Evolutionary conservation across 64 coral and sea anemone species (phyloP).

Genomic region (Dendronephthya gigantea): DNA sequence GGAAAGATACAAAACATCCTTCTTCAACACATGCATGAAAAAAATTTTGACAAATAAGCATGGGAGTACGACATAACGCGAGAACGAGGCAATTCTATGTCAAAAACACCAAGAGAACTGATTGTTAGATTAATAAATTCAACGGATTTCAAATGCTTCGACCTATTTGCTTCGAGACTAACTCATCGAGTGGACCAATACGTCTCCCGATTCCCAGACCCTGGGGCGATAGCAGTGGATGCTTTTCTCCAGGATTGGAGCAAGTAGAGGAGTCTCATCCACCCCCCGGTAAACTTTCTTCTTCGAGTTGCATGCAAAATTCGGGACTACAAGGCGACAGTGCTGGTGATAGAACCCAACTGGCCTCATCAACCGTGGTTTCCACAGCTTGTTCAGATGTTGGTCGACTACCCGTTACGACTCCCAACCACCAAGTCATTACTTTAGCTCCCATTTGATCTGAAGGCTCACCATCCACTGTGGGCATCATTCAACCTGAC

Average conservation of each 20-base stretch:
- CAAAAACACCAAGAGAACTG: no score
- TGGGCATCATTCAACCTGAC: neutral
- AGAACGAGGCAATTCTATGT: no score
- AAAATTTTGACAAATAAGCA: no score
- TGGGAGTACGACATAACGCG: no score
- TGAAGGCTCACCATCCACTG: neutral
- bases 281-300: neutral
- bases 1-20: no score
- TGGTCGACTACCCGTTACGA: neutral
- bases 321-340: neutral
- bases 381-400: neutral
- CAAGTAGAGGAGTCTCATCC: neutral
- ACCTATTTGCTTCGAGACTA: no score
- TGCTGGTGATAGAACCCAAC: neutral
- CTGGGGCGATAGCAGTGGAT: neutral
- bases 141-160: no score
- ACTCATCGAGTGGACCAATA: no score
- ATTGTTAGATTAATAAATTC: no score
- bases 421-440: neutral
- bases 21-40: no score
- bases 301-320: neutral
- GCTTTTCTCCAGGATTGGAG: conserved; percentile 24
- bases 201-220: neutral
- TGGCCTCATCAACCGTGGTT: neutral
- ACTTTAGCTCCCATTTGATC: neutral